These are phyloP conservation scores for Zaprionus taronus DNA, from an alignment of 1,140 invertebrate species.

Conservation along the genomic window DNA sequence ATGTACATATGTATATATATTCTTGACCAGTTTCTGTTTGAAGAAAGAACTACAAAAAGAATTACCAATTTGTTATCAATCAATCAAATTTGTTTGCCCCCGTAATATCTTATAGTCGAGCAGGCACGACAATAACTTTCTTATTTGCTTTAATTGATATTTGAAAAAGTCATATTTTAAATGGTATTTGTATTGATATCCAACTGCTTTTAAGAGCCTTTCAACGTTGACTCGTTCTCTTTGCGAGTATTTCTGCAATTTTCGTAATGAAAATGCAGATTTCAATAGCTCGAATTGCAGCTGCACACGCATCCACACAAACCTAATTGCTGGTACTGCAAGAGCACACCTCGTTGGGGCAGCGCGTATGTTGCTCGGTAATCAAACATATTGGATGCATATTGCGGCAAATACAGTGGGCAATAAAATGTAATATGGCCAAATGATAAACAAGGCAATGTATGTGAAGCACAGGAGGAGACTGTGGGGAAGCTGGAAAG, in stretches of 20 bases:
- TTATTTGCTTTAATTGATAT: not conserved
- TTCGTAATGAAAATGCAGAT: not conserved
- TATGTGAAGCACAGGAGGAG: not conserved
- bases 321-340: not conserved
- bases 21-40: too few species aligned
- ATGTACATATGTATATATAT: too few species aligned
- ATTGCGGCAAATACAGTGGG: slow-evolving; percentile 55
- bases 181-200: not conserved
- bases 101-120: too few species aligned
- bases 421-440: slow-evolving; percentile 75
- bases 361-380: slow-evolving; percentile 35
- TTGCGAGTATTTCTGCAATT: not conserved
- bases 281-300: not conserved
- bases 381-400: slow-evolving; percentile 61
- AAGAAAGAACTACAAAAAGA: too few species aligned
- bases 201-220: not conserved
- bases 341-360: slow-evolving; percentile 32
- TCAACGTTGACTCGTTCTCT: too few species aligned
- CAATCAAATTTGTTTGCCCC: too few species aligned
- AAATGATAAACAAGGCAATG: slow-evolving; percentile 49
- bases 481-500: too few species aligned
- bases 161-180: not conserved
- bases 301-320: not conserved
- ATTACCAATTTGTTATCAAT: too few species aligned
- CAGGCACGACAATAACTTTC: too few species aligned